These are phyloP conservation scores for Cyclura pinguis DNA, from an alignment of 2,797 vertebrate species.

Conservation along the genomic window DNA sequence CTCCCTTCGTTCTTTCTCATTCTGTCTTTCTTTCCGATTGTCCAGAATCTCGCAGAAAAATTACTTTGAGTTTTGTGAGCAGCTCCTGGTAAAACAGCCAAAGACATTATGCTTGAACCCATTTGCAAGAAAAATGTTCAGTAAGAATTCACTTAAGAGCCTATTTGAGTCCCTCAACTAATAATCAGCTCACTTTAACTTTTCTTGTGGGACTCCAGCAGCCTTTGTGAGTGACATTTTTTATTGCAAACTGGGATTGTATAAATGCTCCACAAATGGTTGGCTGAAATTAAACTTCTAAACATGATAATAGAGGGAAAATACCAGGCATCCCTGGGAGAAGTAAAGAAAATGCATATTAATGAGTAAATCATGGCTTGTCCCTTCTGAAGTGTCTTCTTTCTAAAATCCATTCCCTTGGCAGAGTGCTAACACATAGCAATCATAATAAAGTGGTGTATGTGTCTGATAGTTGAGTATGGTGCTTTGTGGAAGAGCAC, in stretches of 20 bases:
- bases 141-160: conserved; percentile 26
- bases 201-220: conserved; percentile 47
- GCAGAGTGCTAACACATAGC: neutral
- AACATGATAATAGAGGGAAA: conserved; percentile 27
- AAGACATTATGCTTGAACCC: conserved; percentile 16
- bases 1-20: neutral
- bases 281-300: conserved; percentile 44
- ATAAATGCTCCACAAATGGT: conserved; percentile 39
- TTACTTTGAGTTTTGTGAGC: neutral
- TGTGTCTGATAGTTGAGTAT: neutral
- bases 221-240: conserved; percentile 26
- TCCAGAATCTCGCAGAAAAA: neutral
- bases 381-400: neutral
- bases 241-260: conserved; percentile 38
- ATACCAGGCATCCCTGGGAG: conserved; percentile 40
- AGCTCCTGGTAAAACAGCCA: neutral
- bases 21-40: neutral
- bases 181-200: conserved; percentile 30
- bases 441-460: neutral
- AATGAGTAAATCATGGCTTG: conserved; percentile 28
- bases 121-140: neutral
- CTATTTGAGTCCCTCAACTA: conserved; percentile 40
- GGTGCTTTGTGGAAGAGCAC: too few species aligned
- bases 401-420: neutral
- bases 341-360: conserved; percentile 49